Percentiles rank a stretch among this genome's conserved stretches.
Evolutionary conservation across 2,888 invertebrate species (phyloP).

Genomic region (Epinotia ramella): DNA sequence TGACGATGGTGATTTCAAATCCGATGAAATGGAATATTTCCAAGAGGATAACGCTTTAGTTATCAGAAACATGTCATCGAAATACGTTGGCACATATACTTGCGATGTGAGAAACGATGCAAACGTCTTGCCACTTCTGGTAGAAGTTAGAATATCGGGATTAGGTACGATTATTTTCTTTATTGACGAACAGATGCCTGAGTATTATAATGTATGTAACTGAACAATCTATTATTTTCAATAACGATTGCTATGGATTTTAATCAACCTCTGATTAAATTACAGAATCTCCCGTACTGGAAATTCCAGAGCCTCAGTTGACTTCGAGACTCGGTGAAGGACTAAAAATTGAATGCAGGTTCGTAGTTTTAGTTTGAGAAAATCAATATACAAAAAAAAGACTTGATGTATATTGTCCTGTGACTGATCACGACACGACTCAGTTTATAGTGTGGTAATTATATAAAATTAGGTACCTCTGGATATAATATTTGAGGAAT

Average conservation of each 20-base stretch:
- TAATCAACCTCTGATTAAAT: not conserved
- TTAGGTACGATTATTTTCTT: slow-evolving; percentile 60
- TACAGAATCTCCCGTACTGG: slow-evolving; percentile 66
- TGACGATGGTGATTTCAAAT: slow-evolving; percentile 53
- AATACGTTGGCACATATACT: slow-evolving; percentile 65
- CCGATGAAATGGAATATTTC: slow-evolving; percentile 21
- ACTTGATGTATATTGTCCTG: not conserved
- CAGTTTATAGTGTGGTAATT: too few species aligned
- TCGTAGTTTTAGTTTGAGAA: slow-evolving; percentile 42
- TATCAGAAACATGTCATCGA: slow-evolving; percentile 66
- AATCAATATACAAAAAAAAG: not conserved
- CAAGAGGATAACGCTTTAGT: slow-evolving; percentile 58
- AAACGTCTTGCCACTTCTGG: slow-evolving; percentile 53
- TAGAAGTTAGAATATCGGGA: slow-evolving; percentile 64
- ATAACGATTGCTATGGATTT: too few species aligned
- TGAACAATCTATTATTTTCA: too few species aligned
- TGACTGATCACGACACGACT: too few species aligned
- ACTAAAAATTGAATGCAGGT: slow-evolving; percentile 67
- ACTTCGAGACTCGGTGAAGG: slow-evolving; percentile 60
- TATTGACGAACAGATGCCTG: not conserved
- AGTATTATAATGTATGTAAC: not conserved
- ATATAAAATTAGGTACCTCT: too few species aligned
- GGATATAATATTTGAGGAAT: too few species aligned
- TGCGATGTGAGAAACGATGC: slow-evolving; percentile 64
- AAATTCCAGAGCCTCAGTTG: slow-evolving; percentile 53